A percentile compares a stretch with the other conserved stretches of the same genome.
phyloP scores from a whole-genome alignment of 2,888 invertebrate genomes.

The Himalopsyche tibetana region DNA sequence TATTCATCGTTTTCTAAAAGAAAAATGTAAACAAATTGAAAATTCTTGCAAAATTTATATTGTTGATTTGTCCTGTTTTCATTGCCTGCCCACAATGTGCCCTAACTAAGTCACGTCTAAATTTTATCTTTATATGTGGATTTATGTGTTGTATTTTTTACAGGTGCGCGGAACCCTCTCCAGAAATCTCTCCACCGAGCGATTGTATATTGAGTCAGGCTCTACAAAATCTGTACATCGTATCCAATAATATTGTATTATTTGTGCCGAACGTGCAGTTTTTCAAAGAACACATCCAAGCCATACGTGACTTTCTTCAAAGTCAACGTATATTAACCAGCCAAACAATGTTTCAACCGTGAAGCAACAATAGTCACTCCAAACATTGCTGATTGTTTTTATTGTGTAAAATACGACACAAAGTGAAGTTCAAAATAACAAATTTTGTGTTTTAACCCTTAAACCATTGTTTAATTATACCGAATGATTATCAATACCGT shows the following conservation, averaged over 20 bases:
- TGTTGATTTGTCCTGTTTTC: too few species aligned
- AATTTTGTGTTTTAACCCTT: background rate
- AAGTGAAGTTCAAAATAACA: background rate
- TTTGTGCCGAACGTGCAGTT: slow-evolving; percentile 34
- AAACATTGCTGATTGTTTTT: slow-evolving; percentile 6
- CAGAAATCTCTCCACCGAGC: background rate
- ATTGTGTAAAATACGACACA: background rate
- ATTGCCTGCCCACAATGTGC: too few species aligned
- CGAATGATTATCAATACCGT: background rate
- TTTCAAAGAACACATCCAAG: slow-evolving; percentile 29
- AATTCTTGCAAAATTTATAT: too few species aligned
- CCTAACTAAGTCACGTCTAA: too few species aligned
- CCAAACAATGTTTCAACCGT: background rate
- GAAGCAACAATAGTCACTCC: slow-evolving; percentile 1
- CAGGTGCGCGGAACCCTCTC: background rate
- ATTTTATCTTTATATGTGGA: too few species aligned
- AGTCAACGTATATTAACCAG: slow-evolving; percentile 14
- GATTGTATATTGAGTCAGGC: background rate
- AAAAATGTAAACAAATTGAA: too few species aligned
- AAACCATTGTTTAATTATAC: background rate
- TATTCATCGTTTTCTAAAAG: too few species aligned
- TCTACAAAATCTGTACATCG: slow-evolving; percentile 18
- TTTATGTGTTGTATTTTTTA: slow-evolving; percentile 5
- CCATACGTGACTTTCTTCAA: slow-evolving; percentile 35
- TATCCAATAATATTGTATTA: slow-evolving; percentile 17